Evolutionary conservation across 2,113 vertebrate genomes (phyloP), one percentile per base, ranked within the genome.

Genomic region (Beaufortia kweichowensis): DNA sequence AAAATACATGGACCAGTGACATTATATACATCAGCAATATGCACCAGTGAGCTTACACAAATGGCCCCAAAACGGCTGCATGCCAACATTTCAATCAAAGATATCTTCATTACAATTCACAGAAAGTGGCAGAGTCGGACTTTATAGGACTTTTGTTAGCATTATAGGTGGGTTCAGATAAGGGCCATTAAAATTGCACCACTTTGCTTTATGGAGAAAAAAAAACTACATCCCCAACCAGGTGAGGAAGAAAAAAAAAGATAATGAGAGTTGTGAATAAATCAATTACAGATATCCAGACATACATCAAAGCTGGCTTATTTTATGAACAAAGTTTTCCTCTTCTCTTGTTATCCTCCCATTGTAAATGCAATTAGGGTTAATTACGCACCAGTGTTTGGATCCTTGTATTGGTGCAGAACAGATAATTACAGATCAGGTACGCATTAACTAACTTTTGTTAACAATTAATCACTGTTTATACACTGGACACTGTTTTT

Each of bases 401-500:
- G 82, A 88, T 83, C 82, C 87, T 88, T 92, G 88, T 90, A 89
- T 82, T 77, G 77, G 87, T 84, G 81, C 81, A 84, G 79, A 84
- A 83, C 77, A 82, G 82, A 86, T 89, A 92, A 92, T 93, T 92
- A 92, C 90, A 91, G 87, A 89, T 91, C 89, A 91, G 90, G 89
- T 92, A 91, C 84, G 89, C 86, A 90, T 92, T 92, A 92, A 92
- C 92, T 90, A 90, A 91, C 88, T 89, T 91, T 92, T 90, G 92
- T 92, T 92, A 91, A 91, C 86, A 89, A 92, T 92, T 91, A 92
- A 92, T 93, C 91, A 91, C 87, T 92, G 91, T 91, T 91, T 91
- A 91, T 87, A 83, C 90, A 88, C 87, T 84, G 85, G 85, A 84
- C 82, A 81, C 83, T 86, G 84, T 81, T 31, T 84, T 80, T 87